These are phyloP conservation scores for Cynaeus angustus DNA, from an alignment of 2,888 invertebrate species.

Conservation along the genomic window DNA sequence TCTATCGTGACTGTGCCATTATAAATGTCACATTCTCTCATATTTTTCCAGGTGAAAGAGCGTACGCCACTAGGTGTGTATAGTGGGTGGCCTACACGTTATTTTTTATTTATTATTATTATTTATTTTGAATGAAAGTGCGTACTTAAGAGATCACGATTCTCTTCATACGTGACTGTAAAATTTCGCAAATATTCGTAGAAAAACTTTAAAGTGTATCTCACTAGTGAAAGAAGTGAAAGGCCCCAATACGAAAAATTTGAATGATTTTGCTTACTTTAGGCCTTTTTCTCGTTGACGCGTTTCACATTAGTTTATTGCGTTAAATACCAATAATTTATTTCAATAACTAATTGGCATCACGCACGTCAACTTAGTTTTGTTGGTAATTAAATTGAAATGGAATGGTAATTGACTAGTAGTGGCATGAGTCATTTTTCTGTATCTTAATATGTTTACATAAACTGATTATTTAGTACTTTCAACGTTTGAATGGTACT, in stretches of 20 bases:
- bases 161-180: slow-evolving; percentile 7
- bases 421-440: slow-evolving; percentile 9
- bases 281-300: background rate
- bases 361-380: slow-evolving; percentile 3
- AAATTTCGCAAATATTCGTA: slow-evolving; percentile 7
- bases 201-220: slow-evolving; percentile 5
- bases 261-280: slow-evolving; percentile 8
- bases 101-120: slow-evolving; percentile 9
- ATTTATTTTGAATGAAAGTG: slow-evolving; percentile 3
- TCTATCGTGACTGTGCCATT: slow-evolving; percentile 33
- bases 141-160: slow-evolving; percentile 12
- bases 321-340: background rate
- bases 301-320: slow-evolving; percentile 20
- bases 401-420: slow-evolving; percentile 13
- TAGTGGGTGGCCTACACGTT: slow-evolving; percentile 12
- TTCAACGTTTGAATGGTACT: background rate
- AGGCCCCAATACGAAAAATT: slow-evolving; percentile 15
- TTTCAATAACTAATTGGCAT: slow-evolving; percentile 20
- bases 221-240: slow-evolving; percentile 12
- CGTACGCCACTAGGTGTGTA: slow-evolving; percentile 16
- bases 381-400: slow-evolving; percentile 11
- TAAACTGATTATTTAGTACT: background rate
- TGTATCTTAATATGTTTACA: background rate
- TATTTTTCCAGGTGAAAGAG: slow-evolving; percentile 6
- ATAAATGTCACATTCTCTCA: slow-evolving; percentile 25